Percentiles rank a stretch among this genome's conserved stretches.
Conservation (phyloP, 2,888 invertebrate genomes). For the Elaeidobius kamerunicus region DNA sequence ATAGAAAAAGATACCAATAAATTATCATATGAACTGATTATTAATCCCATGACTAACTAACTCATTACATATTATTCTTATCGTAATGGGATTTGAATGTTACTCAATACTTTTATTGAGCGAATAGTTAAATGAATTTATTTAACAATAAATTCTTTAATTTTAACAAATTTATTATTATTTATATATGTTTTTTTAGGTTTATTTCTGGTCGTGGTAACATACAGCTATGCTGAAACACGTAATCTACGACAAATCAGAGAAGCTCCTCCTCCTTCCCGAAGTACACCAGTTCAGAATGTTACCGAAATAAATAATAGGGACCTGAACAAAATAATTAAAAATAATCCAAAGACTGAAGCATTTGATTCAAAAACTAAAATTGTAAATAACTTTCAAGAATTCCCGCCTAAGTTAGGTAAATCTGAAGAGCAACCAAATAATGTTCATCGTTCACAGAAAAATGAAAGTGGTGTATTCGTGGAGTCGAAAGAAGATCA, state of each 20-base stretch:
- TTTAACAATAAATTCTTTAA: background rate
- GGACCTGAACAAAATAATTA: slow-evolving; percentile 34
- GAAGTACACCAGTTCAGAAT: slow-evolving; percentile 25
- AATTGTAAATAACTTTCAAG: slow-evolving; percentile 17
- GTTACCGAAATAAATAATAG: slow-evolving; percentile 32
- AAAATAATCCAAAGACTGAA: slow-evolving; percentile 43
- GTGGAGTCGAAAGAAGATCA: slow-evolving; percentile 27
- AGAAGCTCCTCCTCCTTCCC: slow-evolving; percentile 15
- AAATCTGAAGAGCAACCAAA: slow-evolving; percentile 3
- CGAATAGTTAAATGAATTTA: no score
- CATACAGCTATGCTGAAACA: slow-evolving; percentile 25
- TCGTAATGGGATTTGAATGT: no score
- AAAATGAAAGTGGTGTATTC: slow-evolving; percentile 6
- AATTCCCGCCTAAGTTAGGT: slow-evolving; percentile 20
- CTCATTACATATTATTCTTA: no score
- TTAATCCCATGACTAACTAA: no score
- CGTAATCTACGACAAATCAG: slow-evolving; percentile 9
- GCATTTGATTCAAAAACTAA: slow-evolving; percentile 20
- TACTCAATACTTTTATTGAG: no score
- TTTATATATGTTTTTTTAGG: slow-evolving; percentile 35
- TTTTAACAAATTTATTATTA: background rate
- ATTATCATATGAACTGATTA: no score
- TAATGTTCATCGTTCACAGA: slow-evolving; percentile 1
- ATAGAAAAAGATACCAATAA: no score
- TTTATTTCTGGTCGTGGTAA: slow-evolving; percentile 36